A percentile compares a stretch with the other conserved stretches of the same genome.
These are phyloP conservation scores for Polyommatus iphigenia DNA, from an alignment of 2,888 invertebrate species.

Conservation along the genomic window DNA sequence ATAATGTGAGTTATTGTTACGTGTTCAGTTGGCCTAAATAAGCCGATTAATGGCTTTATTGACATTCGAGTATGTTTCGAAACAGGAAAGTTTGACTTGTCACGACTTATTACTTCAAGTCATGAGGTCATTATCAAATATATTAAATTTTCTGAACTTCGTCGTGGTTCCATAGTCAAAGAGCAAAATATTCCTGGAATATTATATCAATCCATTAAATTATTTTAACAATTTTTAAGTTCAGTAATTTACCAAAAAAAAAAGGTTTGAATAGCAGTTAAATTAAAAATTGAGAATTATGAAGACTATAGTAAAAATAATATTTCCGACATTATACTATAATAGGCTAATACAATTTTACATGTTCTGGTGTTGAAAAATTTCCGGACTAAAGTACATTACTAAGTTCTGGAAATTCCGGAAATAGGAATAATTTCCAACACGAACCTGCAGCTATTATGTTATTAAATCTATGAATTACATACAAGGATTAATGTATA, in stretches of 20 bases:
- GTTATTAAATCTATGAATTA: slow-evolving; percentile 16
- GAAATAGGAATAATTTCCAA: slow-evolving; percentile 48
- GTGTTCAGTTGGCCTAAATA: slow-evolving; percentile 7
- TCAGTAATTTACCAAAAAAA: no score
- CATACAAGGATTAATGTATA: background rate
- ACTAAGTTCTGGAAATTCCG: slow-evolving; percentile 48
- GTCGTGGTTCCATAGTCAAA: no score
- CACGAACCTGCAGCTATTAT: slow-evolving; percentile 40
- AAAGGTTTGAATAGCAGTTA: no score
- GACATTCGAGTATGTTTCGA: background rate
- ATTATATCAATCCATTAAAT: no score
- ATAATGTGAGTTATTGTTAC: background rate
- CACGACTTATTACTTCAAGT: background rate
- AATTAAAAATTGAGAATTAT: no score
- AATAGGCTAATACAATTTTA: slow-evolving; percentile 29
- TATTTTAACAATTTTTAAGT: no score
- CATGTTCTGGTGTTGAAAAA: slow-evolving; percentile 38
- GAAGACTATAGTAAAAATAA: background rate
- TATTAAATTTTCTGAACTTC: no score
- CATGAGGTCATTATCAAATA: background rate
- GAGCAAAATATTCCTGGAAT: no score
- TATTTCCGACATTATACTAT: background rate
- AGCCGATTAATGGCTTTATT: background rate
- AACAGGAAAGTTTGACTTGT: background rate
- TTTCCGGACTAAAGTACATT: slow-evolving; percentile 39